Evolutionary conservation across 2,797 vertebrate species (phyloP), one percentile per base, ranked within the genome.

Genomic region (Ceyx erithaca): DNA sequence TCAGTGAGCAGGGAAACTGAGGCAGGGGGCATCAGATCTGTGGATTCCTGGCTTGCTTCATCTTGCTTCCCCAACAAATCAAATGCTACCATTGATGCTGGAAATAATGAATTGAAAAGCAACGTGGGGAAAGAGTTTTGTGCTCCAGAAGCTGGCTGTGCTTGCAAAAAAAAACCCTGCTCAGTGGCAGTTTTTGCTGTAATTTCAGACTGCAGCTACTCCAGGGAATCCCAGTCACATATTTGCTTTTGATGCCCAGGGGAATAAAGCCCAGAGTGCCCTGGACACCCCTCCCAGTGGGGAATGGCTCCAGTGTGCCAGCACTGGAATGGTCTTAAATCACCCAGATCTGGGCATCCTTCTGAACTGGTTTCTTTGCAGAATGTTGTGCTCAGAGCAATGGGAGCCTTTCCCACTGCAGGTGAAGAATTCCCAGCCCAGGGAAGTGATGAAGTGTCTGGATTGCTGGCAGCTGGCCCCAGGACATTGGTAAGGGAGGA

Each of bases 61-160:
- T 83, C 80, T 52, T 58, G 52, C 59, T 88, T 37, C 48, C 64
- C 72, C 59, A 48, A 37, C 85, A 89, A 87, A 83, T 95, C 87
- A 94, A 85, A 84, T 3, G 25, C 55, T 63, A 45, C 87, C 78
- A 73, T 92, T 73, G 69, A 79, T 84, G 77, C 7, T 87, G 86
- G 58, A 62, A 90, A 72, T 89, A 81, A 87, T 82, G 77, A 84
- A 86, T 70, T 88, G 68, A 68, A 92, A 93, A 95, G 88, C 55
- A 75, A 33, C 78, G 46, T 83, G 77, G 91, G 73, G 85, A 87
- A 84, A 25, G 71, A 92, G 35, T 28, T 22, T 18, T 18, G 31
- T 3, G 81, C 49, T 48, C 70, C 46, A 73, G 76, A 93, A 73
- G 8, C 46, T 80, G 85, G 52, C 62, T 80, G 40, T 92, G 69